Evolutionary conservation across 2,888 invertebrate genomes (phyloP).

Genomic region (Cinara cedri): DNA sequence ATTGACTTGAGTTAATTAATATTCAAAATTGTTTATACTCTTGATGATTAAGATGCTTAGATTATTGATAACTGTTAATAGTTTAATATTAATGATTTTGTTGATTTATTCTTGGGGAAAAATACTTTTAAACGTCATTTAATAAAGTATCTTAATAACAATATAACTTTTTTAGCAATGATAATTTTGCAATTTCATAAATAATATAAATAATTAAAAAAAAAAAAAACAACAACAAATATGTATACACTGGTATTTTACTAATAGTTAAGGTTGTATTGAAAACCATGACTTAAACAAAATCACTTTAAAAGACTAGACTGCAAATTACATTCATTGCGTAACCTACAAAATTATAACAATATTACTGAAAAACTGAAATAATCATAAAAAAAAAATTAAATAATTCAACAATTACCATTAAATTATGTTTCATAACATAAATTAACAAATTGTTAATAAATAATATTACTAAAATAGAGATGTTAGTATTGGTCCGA

Average conservation of each 20-base stretch:
- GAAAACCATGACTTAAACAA: conserved; percentile 43
- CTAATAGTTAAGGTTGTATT: conserved; percentile 40
- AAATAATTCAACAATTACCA: conserved; percentile 45
- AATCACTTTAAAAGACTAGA: conserved; percentile 55
- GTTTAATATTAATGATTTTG: too few species aligned
- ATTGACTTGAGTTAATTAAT: too few species aligned
- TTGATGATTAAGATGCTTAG: too few species aligned
- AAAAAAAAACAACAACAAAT: conserved; percentile 9
- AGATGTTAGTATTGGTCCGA: conserved; percentile 50
- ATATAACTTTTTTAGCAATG: neutral
- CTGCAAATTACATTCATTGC: conserved; percentile 44
- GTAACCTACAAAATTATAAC: conserved; percentile 49
- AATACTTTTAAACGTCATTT: too few species aligned
- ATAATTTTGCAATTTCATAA: conserved; percentile 5
- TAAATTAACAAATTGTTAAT: conserved; percentile 42
- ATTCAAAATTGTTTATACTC: too few species aligned
- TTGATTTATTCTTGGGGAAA: too few species aligned
- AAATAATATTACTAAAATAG: conserved; percentile 51
- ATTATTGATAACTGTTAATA: too few species aligned
- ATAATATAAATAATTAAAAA: neutral
- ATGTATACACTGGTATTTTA: conserved; percentile 33
- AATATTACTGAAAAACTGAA: conserved; percentile 33
- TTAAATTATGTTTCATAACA: conserved; percentile 31
- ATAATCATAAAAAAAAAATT: conserved; percentile 41
- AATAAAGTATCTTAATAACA: neutral